phyloP scores from a whole-genome alignment of 2,888 invertebrate genomes.

The Lasioglossum leucozonium region DNA sequence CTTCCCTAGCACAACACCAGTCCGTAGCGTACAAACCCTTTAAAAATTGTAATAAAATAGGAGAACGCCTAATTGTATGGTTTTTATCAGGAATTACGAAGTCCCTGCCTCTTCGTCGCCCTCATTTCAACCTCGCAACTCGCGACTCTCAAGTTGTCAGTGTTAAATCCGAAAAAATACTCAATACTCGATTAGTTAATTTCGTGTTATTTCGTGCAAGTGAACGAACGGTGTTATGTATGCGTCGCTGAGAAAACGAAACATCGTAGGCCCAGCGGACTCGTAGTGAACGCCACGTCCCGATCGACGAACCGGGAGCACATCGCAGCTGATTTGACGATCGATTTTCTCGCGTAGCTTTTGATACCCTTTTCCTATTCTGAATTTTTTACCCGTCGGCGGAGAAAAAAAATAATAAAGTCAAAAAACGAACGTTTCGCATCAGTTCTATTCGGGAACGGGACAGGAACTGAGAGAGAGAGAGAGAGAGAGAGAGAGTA shows the following conservation, averaged over 20 bases:
- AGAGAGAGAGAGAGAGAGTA: no score
- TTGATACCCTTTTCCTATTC: constrained; percentile 14
- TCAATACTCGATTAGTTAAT: constrained; percentile 74
- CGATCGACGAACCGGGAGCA: constrained; percentile 62
- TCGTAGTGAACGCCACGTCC: constrained; percentile 63
- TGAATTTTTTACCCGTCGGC: constrained; percentile 20
- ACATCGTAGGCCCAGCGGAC: constrained; percentile 59
- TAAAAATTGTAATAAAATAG: background rate
- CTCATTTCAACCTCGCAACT: constrained; percentile 36
- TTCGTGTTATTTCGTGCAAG: constrained; percentile 57
- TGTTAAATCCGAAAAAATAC: constrained; percentile 67
- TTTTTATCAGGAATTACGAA: background rate
- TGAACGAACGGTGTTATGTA: constrained; percentile 67
- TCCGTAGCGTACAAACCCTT: background rate
- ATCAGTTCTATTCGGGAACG: constrained; percentile 18
- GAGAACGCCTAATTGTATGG: background rate
- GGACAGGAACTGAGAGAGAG: background rate
- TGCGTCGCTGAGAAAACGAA: constrained; percentile 58
- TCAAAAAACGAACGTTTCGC: constrained; percentile 17
- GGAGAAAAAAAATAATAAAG: constrained; percentile 12
- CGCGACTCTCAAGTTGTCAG: constrained; percentile 57
- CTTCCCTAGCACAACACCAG: background rate
- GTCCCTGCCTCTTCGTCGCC: constrained; percentile 23
- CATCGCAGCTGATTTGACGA: constrained; percentile 17
- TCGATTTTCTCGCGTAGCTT: constrained; percentile 26